phyloP scores from a whole-genome alignment of 2,888 invertebrate species.

The Synanthedon vespiformis region DNA sequence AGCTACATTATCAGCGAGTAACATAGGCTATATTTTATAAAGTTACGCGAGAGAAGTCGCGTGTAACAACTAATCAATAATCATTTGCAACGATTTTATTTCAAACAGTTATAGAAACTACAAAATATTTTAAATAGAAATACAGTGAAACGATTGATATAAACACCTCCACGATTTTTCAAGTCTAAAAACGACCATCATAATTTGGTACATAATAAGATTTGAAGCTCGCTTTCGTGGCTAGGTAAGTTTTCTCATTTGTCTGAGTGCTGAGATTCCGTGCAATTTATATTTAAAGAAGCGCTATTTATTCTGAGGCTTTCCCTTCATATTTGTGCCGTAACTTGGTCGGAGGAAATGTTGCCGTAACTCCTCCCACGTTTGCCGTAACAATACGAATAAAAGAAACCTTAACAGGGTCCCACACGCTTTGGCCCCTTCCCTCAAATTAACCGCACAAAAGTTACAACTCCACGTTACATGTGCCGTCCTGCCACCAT shows the following conservation, averaged over 20 bases:
- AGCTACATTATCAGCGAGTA: no score
- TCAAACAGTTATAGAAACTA: no score
- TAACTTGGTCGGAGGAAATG: constrained; percentile 12
- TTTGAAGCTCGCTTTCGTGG: constrained; percentile 10
- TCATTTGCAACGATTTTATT: no score
- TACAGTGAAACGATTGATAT: no score
- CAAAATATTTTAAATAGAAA: no score
- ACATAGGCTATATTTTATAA: no score
- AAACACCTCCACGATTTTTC: neutral
- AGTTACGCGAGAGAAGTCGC: no score
- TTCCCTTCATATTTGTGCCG: constrained; percentile 13
- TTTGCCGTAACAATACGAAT: constrained; percentile 9
- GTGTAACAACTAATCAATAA: no score
- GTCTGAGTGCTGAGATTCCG: constrained; percentile 12
- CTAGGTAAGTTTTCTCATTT: constrained; percentile 15
- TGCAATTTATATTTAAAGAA: constrained; percentile 16
- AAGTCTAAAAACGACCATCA: constrained; percentile 4
- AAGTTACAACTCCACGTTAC: constrained; percentile 24
- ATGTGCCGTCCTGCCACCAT: no score
- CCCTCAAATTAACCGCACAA: constrained; percentile 26
- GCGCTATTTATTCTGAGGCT: constrained; percentile 12
- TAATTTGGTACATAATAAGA: constrained; percentile 14
- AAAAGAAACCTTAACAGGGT: constrained; percentile 9
- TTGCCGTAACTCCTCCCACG: constrained; percentile 10
- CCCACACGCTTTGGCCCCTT: constrained; percentile 13